Base-by-base conservation (phyloP, 2,797 vertebrate genomes). In the Steatocranus sp. region DNA sequence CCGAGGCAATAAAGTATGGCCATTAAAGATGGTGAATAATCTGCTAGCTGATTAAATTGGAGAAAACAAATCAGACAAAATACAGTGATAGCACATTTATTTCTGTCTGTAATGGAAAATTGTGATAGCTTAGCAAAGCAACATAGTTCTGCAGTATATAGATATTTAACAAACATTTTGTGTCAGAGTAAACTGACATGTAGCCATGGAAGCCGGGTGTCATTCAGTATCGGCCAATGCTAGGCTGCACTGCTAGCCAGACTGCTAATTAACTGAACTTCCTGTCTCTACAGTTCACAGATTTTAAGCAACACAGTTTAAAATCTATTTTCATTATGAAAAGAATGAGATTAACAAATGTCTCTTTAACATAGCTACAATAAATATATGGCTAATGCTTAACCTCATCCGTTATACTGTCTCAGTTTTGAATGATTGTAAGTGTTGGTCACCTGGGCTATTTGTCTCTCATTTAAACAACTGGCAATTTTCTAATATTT, bases 341-440 rank as follows among this genome's bases (percentile, higher is more conserved):
- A 68, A 43, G 1, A 68, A 27, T 7, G 1, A 14, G 20, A 70
- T 18, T 46, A 11, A 46, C 9, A 46, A 46, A 48, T 48, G 41
- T 11, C 1, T 73, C 25, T 8, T 12, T 11, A 30, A 48, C 17
- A 0, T n/a, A 48, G 14, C 5, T 18, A 11, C 15, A 27, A 11
- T 70, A 11, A 7, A 18, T 7, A 17, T 70, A 1, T 27, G 15
- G 6, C 23, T 43, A 46, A 27, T 1, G 2, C 34, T 41, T 66
- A 66, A 38, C 34, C 12, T 66, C 1, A 1, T 41, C 20, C 0
- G 0, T 41, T 66, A 23, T 1, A 3, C 11, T 38, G 61, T 3
- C 34, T 68, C 38, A 11, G 17, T 70, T 27, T 27, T 8, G 3
- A 27, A 70, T 18, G 41, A 11, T 46, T 46, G 5, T 43, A 43